Evolutionary conservation across 30 jellyfish, hydroid and myxozoan genomes (phyloP).

Genomic region (Hydra vulgaris): DNA sequence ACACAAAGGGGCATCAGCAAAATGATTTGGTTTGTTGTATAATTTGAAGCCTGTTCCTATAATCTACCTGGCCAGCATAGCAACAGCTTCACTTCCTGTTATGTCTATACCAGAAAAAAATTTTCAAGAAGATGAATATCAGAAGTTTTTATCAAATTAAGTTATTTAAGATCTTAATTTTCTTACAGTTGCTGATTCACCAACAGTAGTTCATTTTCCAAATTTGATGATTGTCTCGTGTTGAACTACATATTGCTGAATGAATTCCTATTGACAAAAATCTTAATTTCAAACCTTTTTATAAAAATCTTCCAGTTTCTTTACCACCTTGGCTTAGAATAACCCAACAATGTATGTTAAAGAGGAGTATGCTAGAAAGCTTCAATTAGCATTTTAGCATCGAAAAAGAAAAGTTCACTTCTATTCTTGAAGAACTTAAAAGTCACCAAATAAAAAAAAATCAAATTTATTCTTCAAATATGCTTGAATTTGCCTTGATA

Average conservation of each 20-base stretch:
- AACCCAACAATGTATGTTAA: not conserved
- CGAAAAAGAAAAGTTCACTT: not conserved
- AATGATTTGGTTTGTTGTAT: not conserved
- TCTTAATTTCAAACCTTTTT: not conserved
- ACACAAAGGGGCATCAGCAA: conserved; percentile 3
- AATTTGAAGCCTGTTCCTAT: conserved; percentile 10
- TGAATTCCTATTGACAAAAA: not conserved
- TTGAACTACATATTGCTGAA: conserved; percentile 10
- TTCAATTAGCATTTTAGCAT: not conserved
- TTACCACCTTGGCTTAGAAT: conserved; percentile 1
- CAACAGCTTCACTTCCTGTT: not conserved
- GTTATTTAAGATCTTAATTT: not conserved
- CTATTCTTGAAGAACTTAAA: conserved; percentile 7
- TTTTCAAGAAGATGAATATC: conserved; percentile 11
- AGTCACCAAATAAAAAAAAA: conserved; percentile 2
- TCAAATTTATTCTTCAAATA: not conserved
- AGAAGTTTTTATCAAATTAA: conserved; percentile 1
- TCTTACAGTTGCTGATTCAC: conserved; percentile 4
- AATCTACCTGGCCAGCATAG: conserved; percentile 3
- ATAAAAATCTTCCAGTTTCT: conserved; percentile 2
- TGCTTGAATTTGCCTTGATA: not conserved
- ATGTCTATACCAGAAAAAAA: not conserved
- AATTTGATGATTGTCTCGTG: not conserved
- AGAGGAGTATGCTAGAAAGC: not conserved
- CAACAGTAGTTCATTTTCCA: not conserved